Evolutionary conservation across 2,113 vertebrate species (phyloP), one percentile per base, ranked within the genome.

Genomic region (Cheirogaleus medius): DNA sequence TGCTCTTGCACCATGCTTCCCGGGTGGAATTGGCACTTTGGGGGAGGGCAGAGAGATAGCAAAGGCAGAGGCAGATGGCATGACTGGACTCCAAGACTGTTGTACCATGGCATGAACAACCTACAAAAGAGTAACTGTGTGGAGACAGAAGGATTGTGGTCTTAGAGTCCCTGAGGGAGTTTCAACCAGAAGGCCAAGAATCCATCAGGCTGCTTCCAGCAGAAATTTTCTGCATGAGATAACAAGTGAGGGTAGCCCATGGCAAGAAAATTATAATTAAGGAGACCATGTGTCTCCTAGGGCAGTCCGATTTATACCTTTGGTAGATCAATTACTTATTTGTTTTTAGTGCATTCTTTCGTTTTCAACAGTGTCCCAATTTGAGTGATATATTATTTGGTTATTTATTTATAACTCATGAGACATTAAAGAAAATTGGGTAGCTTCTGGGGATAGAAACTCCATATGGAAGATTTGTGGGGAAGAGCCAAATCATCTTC

Each of bases 221-320:
- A 88, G 91, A n/a, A 81, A 83, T 94, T 87, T 94, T 94, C 77
- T 91, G n/a, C 32, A 91, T 63, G 87, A 78, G 47, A 82, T 73
- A 78, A 84, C 42, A 73, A 78, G 13, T 56, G 13, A 94, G 92
- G 85, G 25, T 92, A 77, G 86, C 86, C 77, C 44, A 44, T 73
- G 58, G 66, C 32, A 90, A 94, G 73, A 80, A 84, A 78, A 85
- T 85, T 52, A 47, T 82, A 94, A 93, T 91, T 81, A 95, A 78
- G 54, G 56, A 88, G 71, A 77, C 85, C 42, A 71, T 94, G 87
- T 84, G 44, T 97, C 85, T 95, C 44, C 58, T n/a, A 89, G 60
- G 86, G 58, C 15, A 74, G 44, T 74, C 56, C 12, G 64, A 1
- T 91, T 83, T 73, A 89, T 86, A 73, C 3, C 27, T 63, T 4